Base-by-base conservation (phyloP, 2,797 vertebrate genomes). In the Paratrypauchen microcephalus region DNA sequence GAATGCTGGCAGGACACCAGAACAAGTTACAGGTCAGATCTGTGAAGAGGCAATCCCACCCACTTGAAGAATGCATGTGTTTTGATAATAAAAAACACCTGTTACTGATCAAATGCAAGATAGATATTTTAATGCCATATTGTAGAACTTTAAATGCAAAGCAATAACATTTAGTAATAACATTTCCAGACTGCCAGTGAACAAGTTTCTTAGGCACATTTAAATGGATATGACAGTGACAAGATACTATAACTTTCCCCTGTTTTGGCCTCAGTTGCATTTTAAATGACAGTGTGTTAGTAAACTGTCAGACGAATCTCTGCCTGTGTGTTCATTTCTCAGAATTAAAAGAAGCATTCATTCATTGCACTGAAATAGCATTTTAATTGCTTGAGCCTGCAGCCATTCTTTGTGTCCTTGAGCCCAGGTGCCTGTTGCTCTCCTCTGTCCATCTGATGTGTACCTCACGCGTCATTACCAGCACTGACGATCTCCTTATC, bases 401-500 rank as follows among this genome's bases (percentile, higher is more conserved):
- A 21, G 26, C 65, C 69, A 19, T 74, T 72, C 64, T 24, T 77
- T 45, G 48, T 69, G 28, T 71, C 36, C 45, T 54, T 36, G 21
- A 63, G 59, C 60, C 61, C 15, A 16, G 28, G 5, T 58, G 13
- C 32, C 70, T 61, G 48, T 64, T 72, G 23, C 45, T 70, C 62
- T 36, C 23, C 39, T 64, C 23, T 70, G 64, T 80, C 58, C 73
- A 63, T 76, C 69, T 74, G 55, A 73, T 75, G 78, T 67, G 24
- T 73, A 59, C 58, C 57, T 68, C 68, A 41, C 18, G 23, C 65
- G 76, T 86, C 86, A 81, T 87, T 83, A 60, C 58, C 58, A 83
- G 80, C 78, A 16, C 72, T 75, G 71, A 74, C 82, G 69, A 81
- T 85, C 86, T 83, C 66, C 82, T 89, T 86, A 89, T 92, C 83